Conservation (phyloP, 1,140 invertebrate genomes). For the Triops longicaudatus region DNA sequence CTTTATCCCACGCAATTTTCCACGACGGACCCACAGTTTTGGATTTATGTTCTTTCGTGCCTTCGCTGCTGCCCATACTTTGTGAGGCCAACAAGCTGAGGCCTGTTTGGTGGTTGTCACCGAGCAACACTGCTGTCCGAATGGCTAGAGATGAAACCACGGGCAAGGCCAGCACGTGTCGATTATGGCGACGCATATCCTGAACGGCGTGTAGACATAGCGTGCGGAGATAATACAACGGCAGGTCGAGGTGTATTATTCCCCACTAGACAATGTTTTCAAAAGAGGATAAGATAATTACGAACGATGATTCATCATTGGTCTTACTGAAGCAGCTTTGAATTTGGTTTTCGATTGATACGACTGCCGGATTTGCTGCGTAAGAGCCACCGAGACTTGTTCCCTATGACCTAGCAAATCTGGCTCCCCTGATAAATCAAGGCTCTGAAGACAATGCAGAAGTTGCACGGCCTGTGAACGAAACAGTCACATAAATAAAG, state of each 20-base stretch:
- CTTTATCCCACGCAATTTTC: slow-evolving; percentile 14
- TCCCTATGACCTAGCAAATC: slow-evolving; percentile 46
- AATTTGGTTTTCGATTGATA: slow-evolving; percentile 23
- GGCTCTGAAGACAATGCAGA: slow-evolving; percentile 61
- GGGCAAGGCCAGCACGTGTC: slow-evolving; percentile 70
- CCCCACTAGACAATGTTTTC: slow-evolving; percentile 65
- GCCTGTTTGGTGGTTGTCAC: slow-evolving; percentile 26
- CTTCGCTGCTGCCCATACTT: neutral
- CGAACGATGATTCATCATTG: neutral
- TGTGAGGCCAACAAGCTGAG: neutral
- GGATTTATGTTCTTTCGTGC: slow-evolving; percentile 17
- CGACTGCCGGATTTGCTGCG: slow-evolving; percentile 18
- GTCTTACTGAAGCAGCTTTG: slow-evolving; percentile 22
- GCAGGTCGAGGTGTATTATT: slow-evolving; percentile 70
- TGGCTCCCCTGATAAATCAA: slow-evolving; percentile 67
- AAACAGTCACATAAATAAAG: slow-evolving; percentile 18
- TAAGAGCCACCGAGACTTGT: slow-evolving; percentile 23
- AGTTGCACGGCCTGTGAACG: slow-evolving; percentile 61
- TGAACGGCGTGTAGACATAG: slow-evolving; percentile 67
- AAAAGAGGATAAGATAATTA: slow-evolving; percentile 26
- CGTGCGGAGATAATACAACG: slow-evolving; percentile 63
- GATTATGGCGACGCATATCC: slow-evolving; percentile 70
- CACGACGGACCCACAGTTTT: neutral
- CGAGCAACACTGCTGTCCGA: slow-evolving; percentile 64
- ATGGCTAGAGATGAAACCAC: slow-evolving; percentile 82